phyloP scores from a whole-genome alignment of 2,888 invertebrate genomes.

The Sepioteuthis lessoniana region DNA sequence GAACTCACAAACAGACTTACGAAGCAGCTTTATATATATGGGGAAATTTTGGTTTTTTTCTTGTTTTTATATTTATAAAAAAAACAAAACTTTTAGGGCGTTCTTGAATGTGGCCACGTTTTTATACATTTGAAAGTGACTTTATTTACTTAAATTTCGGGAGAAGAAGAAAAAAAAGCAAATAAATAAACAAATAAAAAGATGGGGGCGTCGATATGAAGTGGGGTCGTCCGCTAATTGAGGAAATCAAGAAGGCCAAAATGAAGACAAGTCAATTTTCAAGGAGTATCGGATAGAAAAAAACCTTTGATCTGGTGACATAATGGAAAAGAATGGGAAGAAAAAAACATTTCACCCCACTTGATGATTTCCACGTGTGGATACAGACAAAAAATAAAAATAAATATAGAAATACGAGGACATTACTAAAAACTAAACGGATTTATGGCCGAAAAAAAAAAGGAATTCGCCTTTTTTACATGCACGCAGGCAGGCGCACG shows the following conservation, averaged over 20 bases:
- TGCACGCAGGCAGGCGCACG: not conserved
- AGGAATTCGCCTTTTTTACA: not conserved
- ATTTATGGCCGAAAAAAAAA: not conserved
- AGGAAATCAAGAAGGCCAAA: not conserved
- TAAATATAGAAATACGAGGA: not conserved
- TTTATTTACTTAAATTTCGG: too few relatives aligned
- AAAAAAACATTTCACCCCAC: not conserved
- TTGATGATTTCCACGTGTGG: not conserved
- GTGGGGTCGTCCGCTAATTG: too few relatives aligned
- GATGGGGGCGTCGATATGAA: too few relatives aligned
- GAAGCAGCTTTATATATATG: too few relatives aligned
- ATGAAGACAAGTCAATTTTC: not conserved
- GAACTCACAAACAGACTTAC: too few relatives aligned
- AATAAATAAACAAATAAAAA: too few relatives aligned
- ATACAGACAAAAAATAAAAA: not conserved
- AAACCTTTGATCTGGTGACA: not conserved
- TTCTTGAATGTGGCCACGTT: too few relatives aligned
- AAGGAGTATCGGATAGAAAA: not conserved
- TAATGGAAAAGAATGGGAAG: not conserved
- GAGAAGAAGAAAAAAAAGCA: too few relatives aligned
- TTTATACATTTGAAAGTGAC: too few relatives aligned
- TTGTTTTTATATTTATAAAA: too few relatives aligned
- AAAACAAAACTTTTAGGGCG: too few relatives aligned
- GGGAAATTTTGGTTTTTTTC: too few relatives aligned
- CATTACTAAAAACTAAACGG: not conserved